A percentile compares a stretch with the other conserved stretches of the same genome.
Conservation (phyloP, 2,797 vertebrate genomes). For the Siniperca scherzeri region DNA sequence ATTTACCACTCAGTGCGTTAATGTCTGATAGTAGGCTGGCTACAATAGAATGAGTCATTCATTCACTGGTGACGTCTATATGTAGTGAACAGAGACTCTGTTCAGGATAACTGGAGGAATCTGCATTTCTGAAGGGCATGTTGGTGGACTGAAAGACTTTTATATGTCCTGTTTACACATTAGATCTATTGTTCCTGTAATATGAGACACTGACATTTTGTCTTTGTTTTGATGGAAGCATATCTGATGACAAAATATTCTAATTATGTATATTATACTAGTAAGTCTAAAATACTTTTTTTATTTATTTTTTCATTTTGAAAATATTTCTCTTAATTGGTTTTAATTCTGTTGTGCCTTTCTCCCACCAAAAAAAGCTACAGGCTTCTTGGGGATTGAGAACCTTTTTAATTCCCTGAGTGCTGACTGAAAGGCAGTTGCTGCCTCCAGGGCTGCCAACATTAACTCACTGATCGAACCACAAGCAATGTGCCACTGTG, state of each 20-base stretch:
- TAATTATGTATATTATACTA: not conserved
- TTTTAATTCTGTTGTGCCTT: not conserved
- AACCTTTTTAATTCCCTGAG: not conserved
- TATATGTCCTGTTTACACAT: not conserved
- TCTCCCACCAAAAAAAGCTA: not conserved
- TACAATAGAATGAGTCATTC: constrained; percentile 33
- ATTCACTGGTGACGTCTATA: constrained; percentile 44
- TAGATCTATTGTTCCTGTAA: not conserved
- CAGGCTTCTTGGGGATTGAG: not conserved
- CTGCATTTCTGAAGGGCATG: constrained; percentile 8
- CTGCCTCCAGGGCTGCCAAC: no score
- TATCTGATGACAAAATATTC: not conserved
- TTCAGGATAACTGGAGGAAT: constrained; percentile 39
- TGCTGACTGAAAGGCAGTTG: constrained; percentile 11
- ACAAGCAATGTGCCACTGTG: not conserved
- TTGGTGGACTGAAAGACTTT: not conserved
- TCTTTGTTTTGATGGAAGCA: not conserved
- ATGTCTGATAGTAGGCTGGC: constrained; percentile 41
- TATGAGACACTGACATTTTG: not conserved
- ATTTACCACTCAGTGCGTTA: constrained; percentile 14
- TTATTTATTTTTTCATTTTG: not conserved
- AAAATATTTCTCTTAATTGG: not conserved
- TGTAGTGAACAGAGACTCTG: constrained; percentile 46
- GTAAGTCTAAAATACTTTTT: not conserved
- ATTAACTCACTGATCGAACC: not conserved